Conservation (phyloP, 2,113 vertebrate species). For the Suricata suricatta region DNA sequence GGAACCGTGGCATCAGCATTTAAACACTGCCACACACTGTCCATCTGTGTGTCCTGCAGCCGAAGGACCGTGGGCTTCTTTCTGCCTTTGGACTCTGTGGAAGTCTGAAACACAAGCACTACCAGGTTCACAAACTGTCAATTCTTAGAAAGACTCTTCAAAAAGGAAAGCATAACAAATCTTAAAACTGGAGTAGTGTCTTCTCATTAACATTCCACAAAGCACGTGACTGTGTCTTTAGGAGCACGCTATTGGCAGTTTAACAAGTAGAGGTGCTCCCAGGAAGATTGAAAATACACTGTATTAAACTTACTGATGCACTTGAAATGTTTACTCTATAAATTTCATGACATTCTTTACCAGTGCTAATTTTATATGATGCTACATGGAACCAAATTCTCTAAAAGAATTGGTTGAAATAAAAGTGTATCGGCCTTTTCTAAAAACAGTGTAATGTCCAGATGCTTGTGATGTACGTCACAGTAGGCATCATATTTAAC, state of each 20-base stretch:
- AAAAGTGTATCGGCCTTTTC: background rate
- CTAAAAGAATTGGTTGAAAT: background rate
- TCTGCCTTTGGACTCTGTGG: background rate
- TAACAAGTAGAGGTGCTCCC: background rate
- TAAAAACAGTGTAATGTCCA: background rate
- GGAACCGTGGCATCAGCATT: conserved; percentile 46
- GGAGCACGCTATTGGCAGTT: background rate
- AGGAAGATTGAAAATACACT: background rate
- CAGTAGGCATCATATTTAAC: background rate
- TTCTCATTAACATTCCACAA: background rate
- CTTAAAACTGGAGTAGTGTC: background rate
- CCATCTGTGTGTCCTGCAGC: conserved; percentile 61
- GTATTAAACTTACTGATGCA: background rate
- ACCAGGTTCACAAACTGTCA: background rate
- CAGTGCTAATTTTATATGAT: background rate
- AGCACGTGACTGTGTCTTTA: background rate
- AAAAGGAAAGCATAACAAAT: background rate
- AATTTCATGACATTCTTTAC: background rate
- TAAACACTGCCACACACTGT: conserved; percentile 85
- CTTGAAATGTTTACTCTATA: background rate
- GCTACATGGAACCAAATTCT: background rate
- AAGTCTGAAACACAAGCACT: background rate
- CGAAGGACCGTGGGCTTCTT: background rate
- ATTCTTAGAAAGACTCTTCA: background rate
- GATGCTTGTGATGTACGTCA: background rate